Base-by-base conservation (phyloP, 2,113 vertebrate species). In the Xiphophorus maculatus region DNA sequence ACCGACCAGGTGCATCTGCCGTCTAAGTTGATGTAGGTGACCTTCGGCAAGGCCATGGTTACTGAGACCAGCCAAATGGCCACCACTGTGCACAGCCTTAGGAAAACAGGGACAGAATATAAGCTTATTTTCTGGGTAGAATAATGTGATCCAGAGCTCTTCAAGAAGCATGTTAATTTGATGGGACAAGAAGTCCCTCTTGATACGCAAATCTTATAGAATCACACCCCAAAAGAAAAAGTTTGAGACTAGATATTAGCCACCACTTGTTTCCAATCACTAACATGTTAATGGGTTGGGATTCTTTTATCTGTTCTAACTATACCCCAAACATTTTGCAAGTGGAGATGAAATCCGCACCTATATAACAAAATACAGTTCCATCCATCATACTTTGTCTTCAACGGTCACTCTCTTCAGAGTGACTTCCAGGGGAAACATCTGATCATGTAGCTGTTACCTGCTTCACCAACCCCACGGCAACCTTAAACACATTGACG, bases 1-100 rank as follows among this genome's bases (percentile, higher is more conserved):
- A 90, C 84, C 2, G 85, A 87, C 93, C 89, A 93, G 3, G 77
- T 93, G 79, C 91, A 94, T 8, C 88, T 81, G 0, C 83, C 82
- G 1, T 87, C 76, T 22, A 93, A 93, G 80, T 89, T 51, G 70
- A 94, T 89, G 74, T 93, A 93, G 60, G 89, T 93, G 83, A 94
- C 90, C 73, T 94, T 93, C 10, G 88, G 91, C 61, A 94, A 60
- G 0, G 90, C 93, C 92, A 93, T 93, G 69, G 91, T 77, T 9
- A 94, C 48, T 0, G 84, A 91, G 17, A 93, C 80, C 63, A 92
- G 70, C 89, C 92, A 94, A 73, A 93, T 91, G 66, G 74, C 84
- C 0, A 78, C 73, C 6, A 93, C 85, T 3, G 75, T 74, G 2
- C 75, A 88, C 7, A 87, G 80, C 72, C 89, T 92, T 79, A 1